A percentile compares a stretch with the other conserved stretches of the same genome.
These are phyloP conservation scores for Hippocampus abdominalis DNA, from an alignment of 2,113 vertebrate genomes.

Conservation along the genomic window DNA sequence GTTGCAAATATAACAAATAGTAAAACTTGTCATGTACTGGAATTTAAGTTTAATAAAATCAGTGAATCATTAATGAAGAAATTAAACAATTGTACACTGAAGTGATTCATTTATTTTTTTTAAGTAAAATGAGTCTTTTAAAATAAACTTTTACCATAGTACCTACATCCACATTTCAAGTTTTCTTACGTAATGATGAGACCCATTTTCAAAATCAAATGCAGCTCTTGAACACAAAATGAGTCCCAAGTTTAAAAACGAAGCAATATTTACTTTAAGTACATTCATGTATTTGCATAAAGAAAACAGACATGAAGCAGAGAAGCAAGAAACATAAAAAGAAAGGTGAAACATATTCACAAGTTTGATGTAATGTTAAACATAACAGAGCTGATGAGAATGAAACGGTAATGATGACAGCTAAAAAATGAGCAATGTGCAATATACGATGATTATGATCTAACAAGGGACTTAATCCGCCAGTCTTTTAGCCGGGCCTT, in stretches of 20 bases:
- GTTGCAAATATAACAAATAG: too few relatives aligned
- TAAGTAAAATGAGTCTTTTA: too few relatives aligned
- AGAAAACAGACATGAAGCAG: background rate
- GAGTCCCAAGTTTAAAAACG: background rate
- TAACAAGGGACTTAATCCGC: slow-evolving; percentile 34
- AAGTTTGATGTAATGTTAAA: background rate
- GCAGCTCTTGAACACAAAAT: background rate
- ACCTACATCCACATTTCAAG: too few relatives aligned
- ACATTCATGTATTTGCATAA: background rate
- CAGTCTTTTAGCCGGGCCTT: slow-evolving; percentile 66
- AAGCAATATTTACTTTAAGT: background rate
- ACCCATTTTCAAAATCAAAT: too few relatives aligned
- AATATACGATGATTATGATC: slow-evolving; percentile 1
- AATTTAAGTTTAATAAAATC: too few relatives aligned
- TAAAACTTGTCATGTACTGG: too few relatives aligned
- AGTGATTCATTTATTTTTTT: too few relatives aligned
- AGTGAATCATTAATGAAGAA: too few relatives aligned
- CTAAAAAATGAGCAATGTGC: background rate
- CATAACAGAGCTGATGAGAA: background rate
- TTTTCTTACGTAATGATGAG: too few relatives aligned
- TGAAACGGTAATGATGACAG: background rate
- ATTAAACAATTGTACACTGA: too few relatives aligned
- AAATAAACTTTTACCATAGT: too few relatives aligned
- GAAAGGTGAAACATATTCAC: background rate
- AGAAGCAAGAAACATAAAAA: background rate